Base-by-base conservation (phyloP, 2,888 invertebrate species). In the Blera fallax region DNA sequence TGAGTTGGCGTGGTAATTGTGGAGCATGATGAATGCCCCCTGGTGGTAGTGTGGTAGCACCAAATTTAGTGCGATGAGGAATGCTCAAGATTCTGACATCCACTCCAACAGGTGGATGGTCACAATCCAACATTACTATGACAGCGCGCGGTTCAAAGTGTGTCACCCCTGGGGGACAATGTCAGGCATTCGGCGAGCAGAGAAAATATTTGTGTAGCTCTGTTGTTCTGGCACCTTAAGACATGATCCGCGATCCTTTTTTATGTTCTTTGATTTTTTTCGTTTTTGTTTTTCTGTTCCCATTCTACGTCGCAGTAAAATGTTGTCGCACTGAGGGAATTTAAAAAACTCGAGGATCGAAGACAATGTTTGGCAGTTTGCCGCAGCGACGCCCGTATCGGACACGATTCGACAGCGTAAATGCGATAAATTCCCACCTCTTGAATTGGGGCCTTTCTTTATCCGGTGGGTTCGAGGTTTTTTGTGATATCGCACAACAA, bases 11-110 rank as follows among this genome's bases (percentile, higher is more conserved):
- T 72, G 45, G 27, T 83, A 83, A 83, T 83, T 83, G 72, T 73
- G 77, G 83, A 73, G 14, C 18, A 54, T 83, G 83, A 78, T 83
- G 65, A 78, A 83, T 73, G 72, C 60, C 45, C 58, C 37, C 60
- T 50, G 73, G 34, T 48, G 27, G 43, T 16, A 18, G 16, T 32
- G 10, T 18, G 34, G 10, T 29, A 77, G 65, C 16, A 76, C 77
- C 82, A 82, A 82, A 77, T 77, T 64, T 87, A 88, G 87, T 76
- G 58, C 73, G 82, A 88, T 58, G 65, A 54, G 50, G 76, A 73
- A 80, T 72, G 62, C 56, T 21, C 40, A n/a, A 8, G 52, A 56
- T 62, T 64, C 48, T 50, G 58, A 56, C 37, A 43, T 18, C 27
- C 24, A 24, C 32, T 70, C 24, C 69, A 77, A 88, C 84, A 88